Percentiles rank a stretch among this genome's conserved stretches.
phyloP scores from a whole-genome alignment of 2,797 vertebrate species.

The Tenualosa thibaudeaui region DNA sequence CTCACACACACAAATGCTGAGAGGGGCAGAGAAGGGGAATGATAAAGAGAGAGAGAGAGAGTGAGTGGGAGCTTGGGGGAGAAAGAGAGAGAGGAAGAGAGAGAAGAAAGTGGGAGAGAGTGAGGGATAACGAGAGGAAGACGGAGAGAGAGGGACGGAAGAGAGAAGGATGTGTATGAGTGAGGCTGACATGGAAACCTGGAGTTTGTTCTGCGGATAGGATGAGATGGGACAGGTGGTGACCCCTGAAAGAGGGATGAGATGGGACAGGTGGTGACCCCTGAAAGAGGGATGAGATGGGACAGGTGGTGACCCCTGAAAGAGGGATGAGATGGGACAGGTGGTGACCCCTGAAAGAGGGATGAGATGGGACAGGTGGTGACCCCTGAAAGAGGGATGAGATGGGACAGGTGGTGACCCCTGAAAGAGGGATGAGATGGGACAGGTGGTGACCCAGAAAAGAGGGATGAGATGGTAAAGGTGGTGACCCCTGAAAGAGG shows the following conservation, averaged over 20 bases:
- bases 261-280: not conserved
- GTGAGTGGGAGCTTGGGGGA: too few relatives aligned
- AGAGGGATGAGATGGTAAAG: not conserved
- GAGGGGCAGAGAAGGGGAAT: too few relatives aligned
- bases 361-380: not conserved
- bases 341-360: not conserved
- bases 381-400: too few relatives aligned
- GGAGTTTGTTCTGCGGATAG: not conserved
- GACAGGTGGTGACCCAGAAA: not conserved
- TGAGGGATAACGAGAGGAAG: slow-evolving; percentile 19
- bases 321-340: not conserved
- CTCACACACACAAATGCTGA: too few relatives aligned
- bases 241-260: too few relatives aligned
- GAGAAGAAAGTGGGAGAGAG: not conserved
- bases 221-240: not conserved
- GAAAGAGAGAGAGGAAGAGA: not conserved
- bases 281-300: not conserved
- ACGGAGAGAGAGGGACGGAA: not conserved
- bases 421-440: not conserved
- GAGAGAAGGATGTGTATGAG: too few relatives aligned
- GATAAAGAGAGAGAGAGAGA: slow-evolving; percentile 4
- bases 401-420: not conserved
- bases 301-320: not conserved
- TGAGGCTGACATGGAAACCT: too few relatives aligned
- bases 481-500: not conserved